phyloP scores from a whole-genome alignment of 1,140 invertebrate genomes.

The Drosophila setifemur region DNA sequence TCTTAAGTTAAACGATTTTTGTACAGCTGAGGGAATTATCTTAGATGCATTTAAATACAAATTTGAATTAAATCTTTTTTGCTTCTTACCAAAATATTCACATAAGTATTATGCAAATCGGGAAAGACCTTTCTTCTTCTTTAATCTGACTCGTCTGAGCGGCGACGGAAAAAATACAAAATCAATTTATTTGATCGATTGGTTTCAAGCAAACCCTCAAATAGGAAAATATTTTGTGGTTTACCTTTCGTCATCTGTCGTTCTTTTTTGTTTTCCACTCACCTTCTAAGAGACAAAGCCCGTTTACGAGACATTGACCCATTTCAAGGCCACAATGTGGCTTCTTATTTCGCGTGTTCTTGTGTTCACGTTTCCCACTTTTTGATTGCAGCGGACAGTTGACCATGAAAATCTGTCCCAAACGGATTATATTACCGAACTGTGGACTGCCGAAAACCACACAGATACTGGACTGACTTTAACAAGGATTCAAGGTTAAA shows the following conservation, averaged over 20 bases:
- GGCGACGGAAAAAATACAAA: conserved; percentile 34
- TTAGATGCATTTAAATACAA: too few species aligned
- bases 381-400: conserved; percentile 1
- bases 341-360: conserved; percentile 1
- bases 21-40: too few species aligned
- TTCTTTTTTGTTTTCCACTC: background rate
- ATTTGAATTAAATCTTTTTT: too few species aligned
- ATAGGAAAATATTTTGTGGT: background rate
- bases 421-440: background rate
- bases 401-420: conserved; percentile 6
- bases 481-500: background rate
- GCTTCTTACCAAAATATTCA: too few species aligned
- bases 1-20: too few species aligned
- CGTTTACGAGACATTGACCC: conserved; percentile 17
- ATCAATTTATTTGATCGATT: conserved; percentile 46
- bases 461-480: background rate
- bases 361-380: background rate
- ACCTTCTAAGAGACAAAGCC: background rate
- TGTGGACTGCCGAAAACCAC: background rate
- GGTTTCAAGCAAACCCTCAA: background rate
- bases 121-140: too few species aligned
- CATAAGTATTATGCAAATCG: too few species aligned
- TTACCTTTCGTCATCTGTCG: conserved; percentile 3
- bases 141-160: conserved; percentile 1
- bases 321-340: conserved; percentile 25